These are phyloP conservation scores for Noctua janthe DNA, from an alignment of 2,888 invertebrate species.

Conservation along the genomic window DNA sequence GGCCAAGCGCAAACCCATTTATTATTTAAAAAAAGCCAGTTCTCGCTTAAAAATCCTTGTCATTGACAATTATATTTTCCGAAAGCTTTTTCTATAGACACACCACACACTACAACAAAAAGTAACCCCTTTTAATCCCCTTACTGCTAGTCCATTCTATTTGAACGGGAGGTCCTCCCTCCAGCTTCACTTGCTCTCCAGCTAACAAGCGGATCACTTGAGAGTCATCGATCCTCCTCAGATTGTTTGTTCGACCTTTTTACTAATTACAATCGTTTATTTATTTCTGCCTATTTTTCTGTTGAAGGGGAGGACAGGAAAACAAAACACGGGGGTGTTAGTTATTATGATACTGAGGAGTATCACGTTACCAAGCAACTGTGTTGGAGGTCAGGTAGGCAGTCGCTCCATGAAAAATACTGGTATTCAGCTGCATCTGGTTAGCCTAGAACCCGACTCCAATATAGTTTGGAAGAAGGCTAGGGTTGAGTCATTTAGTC, in stretches of 20 bases:
- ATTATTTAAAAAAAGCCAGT: background rate
- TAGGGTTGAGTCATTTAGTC: background rate
- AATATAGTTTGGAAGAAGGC: background rate
- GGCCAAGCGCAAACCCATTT: background rate
- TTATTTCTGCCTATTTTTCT: slow-evolving; percentile 10
- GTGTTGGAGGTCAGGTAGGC: background rate
- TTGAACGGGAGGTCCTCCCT: background rate
- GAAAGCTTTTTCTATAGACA: background rate
- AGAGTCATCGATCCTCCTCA: slow-evolving; percentile 54
- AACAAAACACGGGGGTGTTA: background rate
- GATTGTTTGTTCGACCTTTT: slow-evolving; percentile 44
- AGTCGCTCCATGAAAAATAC: background rate
- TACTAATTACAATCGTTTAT: slow-evolving; percentile 37
- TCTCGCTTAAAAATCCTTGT: background rate
- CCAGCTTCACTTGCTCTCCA: slow-evolving; percentile 36
- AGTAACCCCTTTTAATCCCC: slow-evolving; percentile 11
- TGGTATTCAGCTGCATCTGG: background rate
- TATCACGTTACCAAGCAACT: background rate
- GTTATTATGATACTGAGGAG: background rate
- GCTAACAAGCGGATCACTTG: slow-evolving; percentile 49
- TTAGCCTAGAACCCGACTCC: background rate
- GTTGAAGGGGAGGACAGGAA: background rate
- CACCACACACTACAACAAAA: background rate
- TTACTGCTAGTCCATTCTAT: slow-evolving; percentile 1
- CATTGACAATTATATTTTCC: background rate